Conservation (phyloP, 2,888 invertebrate genomes). For the Scaptomyza polygonia region DNA sequence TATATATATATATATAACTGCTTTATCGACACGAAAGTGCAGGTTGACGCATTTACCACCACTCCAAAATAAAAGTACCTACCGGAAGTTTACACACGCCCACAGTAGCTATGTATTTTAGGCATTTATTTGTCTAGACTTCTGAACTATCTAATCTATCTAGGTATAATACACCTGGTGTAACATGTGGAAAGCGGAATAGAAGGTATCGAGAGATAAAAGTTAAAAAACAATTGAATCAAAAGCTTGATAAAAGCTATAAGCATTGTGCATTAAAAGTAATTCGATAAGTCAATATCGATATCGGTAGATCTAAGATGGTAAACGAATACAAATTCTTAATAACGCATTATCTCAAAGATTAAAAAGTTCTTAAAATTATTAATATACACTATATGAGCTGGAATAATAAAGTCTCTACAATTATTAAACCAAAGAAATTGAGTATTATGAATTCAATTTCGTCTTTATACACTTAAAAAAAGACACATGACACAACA, state of each 20-base stretch:
- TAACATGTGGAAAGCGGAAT: slow-evolving; percentile 16
- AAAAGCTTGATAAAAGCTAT: not conserved
- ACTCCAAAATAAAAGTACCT: no score
- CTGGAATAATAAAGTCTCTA: no score
- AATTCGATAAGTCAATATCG: not conserved
- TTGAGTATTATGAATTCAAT: no score
- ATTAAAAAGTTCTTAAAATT: no score
- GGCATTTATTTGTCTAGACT: slow-evolving; percentile 22
- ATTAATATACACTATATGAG: no score
- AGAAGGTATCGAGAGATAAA: slow-evolving; percentile 11
- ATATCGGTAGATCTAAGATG: not conserved
- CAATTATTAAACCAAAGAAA: no score
- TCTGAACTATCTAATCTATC: slow-evolving; percentile 10
- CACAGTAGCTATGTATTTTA: slow-evolving; percentile 3
- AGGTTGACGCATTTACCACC: no score
- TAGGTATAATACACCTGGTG: not conserved
- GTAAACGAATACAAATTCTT: no score
- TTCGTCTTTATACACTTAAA: no score
- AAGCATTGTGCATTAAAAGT: no score
- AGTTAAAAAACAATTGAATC: not conserved
- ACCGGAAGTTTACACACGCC: slow-evolving; percentile 44
- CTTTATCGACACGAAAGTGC: slow-evolving; percentile 38
- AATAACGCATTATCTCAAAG: no score
- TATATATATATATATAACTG: not conserved
- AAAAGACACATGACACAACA: no score